Conservation (phyloP, 2,797 vertebrate genomes). For the Cyprinodon diabolis region DNA sequence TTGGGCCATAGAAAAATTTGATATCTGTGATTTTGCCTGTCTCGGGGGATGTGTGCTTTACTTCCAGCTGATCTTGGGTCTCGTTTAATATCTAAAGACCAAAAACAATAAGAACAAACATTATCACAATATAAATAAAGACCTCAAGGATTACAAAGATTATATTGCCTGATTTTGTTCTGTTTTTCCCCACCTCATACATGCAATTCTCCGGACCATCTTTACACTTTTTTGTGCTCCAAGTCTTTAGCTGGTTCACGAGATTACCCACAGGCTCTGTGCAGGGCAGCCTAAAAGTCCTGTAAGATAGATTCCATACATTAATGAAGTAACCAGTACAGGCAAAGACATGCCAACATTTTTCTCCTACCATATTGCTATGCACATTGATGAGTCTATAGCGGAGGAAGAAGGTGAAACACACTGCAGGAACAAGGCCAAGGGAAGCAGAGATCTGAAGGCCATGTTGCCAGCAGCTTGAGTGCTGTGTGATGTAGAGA, state of each 20-base stretch:
- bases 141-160: not conserved
- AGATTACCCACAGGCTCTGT: constrained; percentile 3
- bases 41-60: constrained; percentile 15
- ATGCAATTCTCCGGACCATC: constrained; percentile 14
- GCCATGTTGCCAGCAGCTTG: constrained; percentile 7
- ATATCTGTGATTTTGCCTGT: constrained; percentile 18
- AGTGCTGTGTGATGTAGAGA: not conserved
- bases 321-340: not conserved
- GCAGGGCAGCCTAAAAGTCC: constrained; percentile 24
- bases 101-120: not conserved
- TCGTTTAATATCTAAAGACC: not conserved
- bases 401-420: not conserved
- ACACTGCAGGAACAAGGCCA: constrained; percentile 1
- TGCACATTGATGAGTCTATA: constrained; percentile 14
- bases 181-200: constrained; percentile 14
- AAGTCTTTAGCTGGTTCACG: constrained; percentile 10
- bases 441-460: not conserved
- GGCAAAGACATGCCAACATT: not conserved
- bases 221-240: constrained; percentile 10
- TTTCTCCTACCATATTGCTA: constrained; percentile 13
- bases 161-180: not conserved
- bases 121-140: not conserved
- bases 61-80: not conserved
- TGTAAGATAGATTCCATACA: not conserved
- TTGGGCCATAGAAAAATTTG: constrained; percentile 6